Evolutionary conservation across 2,113 vertebrate species (phyloP), one percentile per base, ranked within the genome.

Genomic region (Himantopus leucocephalus): DNA sequence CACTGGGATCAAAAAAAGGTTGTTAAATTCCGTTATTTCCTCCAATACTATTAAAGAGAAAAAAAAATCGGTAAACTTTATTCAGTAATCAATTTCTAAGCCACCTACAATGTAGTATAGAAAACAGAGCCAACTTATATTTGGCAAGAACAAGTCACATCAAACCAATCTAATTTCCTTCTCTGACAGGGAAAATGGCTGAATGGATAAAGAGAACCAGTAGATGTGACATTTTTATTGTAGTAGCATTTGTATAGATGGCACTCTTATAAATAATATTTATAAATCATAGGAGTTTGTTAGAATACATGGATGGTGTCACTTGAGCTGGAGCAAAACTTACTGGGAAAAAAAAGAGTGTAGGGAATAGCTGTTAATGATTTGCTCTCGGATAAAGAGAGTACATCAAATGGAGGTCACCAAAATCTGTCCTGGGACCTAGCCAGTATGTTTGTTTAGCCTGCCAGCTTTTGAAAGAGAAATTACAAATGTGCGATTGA

Each of bases 141-240:
- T 93, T 90, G 82, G 53, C 62, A 85, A 62, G 92, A 95, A 90
- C 85, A 94, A 92, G 90, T 92, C 35, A 50, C 21, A 41, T 83
- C 96, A 96, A 88, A 80, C 12, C 78, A 79, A 88, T 45, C 35
- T 52, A 37, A 63, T 83, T 85, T 88, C 74, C 58, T 86, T 73
- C 89, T 83, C 50, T 86, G 78, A 88, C 78, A 88, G 11, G 71
- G 48, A 37, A 68, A 90, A 45, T 48, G 71, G 78, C 48, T 76
- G 67, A 76, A 53, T 83, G 90, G 71, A 43, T 79, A 67, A 75
- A 63, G 64, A 90, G 68, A 56, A 94, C 45, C 55, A 77, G 66
- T 2, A 68, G 74, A 82, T 43, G 70, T 55, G 81, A 75, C 29
- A 34, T 23, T 92, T 95, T 82, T 64, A 75, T 22, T 76, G 35